Conservation (phyloP, 2,888 invertebrate genomes). For the Limenitis camilla region DNA sequence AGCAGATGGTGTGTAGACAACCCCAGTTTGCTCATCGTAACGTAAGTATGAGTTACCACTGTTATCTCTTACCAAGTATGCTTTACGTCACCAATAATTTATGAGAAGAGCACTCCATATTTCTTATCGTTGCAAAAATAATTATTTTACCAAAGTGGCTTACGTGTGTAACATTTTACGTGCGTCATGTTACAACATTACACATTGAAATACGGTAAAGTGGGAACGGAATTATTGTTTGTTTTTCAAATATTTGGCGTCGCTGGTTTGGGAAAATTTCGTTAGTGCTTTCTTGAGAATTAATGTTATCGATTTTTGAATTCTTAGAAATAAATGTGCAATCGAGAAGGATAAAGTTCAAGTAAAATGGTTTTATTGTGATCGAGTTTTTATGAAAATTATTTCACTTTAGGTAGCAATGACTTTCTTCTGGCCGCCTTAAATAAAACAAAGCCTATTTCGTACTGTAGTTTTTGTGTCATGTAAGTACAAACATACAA, state of each 20-base stretch:
- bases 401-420: too few relatives aligned
- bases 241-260: neutral
- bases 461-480: too few relatives aligned
- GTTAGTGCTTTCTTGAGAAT: neutral
- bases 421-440: too few relatives aligned
- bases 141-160: slow-evolving; percentile 9
- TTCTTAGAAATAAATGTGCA: neutral
- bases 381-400: too few relatives aligned
- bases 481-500: too few relatives aligned
- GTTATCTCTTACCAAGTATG: neutral
- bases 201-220: neutral
- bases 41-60: neutral
- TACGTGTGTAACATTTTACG: neutral
- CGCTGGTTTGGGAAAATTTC: neutral
- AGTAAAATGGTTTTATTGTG: too few relatives aligned
- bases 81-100: neutral
- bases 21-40: neutral
- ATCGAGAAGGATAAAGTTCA: too few relatives aligned
- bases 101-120: too few relatives aligned
- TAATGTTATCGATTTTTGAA: neutral
- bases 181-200: slow-evolving; percentile 15
- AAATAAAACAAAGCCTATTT: too few relatives aligned
- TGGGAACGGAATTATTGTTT: slow-evolving; percentile 1
- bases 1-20: too few relatives aligned
- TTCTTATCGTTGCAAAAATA: slow-evolving; percentile 6